These are phyloP conservation scores for Drosophila nigritarsus DNA, from an alignment of 2,888 invertebrate species.

Conservation along the genomic window DNA sequence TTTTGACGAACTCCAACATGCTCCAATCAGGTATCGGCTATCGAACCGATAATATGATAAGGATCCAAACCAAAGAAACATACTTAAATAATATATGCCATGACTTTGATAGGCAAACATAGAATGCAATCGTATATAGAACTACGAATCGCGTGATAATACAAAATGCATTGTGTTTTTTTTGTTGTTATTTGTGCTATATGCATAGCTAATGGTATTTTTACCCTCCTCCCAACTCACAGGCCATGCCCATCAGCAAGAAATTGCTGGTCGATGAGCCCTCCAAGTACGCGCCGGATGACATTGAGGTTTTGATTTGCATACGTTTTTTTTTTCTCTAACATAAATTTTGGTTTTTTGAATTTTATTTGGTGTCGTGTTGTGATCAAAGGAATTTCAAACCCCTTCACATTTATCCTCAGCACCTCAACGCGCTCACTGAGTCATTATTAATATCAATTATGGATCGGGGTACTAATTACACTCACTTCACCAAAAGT, in stretches of 20 bases:
- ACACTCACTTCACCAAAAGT: not conserved
- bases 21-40: constrained; percentile 2
- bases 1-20: not conserved
- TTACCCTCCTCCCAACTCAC: constrained; percentile 52
- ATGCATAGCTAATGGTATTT: constrained; percentile 52
- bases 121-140: constrained; percentile 9
- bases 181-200: constrained; percentile 4
- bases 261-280: constrained; percentile 72
- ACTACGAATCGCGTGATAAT: not conserved
- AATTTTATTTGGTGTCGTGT: constrained; percentile 47
- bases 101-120: constrained; percentile 21
- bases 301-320: constrained; percentile 81
- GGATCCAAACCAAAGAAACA: constrained; percentile 9
- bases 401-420: constrained; percentile 2
- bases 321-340: constrained; percentile 43
- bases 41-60: constrained; percentile 27
- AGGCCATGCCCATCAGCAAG: constrained; percentile 78
- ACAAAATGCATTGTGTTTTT: constrained; percentile 5
- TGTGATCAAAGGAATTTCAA: constrained; percentile 4
- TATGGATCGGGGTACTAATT: constrained; percentile 9
- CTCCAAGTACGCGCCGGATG: constrained; percentile 80
- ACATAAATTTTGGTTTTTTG: constrained; percentile 26
- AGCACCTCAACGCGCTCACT: not conserved
- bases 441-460: not conserved
- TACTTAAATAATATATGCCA: constrained; percentile 1